Evolutionary conservation across 2,888 invertebrate species (phyloP), one percentile per base, ranked within the genome.

Genomic region (Plagiodera versicolora): DNA sequence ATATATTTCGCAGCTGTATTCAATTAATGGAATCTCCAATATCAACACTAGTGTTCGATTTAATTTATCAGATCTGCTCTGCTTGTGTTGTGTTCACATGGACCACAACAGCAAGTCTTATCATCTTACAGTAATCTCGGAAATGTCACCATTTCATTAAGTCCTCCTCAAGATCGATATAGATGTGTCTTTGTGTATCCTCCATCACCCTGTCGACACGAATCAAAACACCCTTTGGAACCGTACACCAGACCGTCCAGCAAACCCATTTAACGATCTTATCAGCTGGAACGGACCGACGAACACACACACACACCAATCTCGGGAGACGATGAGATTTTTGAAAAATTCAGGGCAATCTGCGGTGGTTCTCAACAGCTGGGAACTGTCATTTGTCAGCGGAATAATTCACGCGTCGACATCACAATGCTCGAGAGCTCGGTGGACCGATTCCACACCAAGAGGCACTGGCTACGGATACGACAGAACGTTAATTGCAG

Each of bases 281-380:
- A 62, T 62, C 62, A 51, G 62, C 58, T 62, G 51, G 52, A 62
- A 48, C 62, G 56, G 50, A 51, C 45, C 49, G 11, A 32, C 32
- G 1, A 6, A 32, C 32, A 10, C 9, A 11, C 8, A 32, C 32
- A 32, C 32, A 32, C 10, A 32, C 32, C 32, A 32, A 32, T 32
- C 32, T 32, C 11, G 9, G 32, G 9, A 35, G 52, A 39, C 39
- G 52, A n/a, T 39, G 39, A 53, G 20, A 39, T 56, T 58, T 56
- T 52, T 67, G 66, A 68, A 67, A 65, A 66, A 68, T 66, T 63
- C 60, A 66, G 61, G 61, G 63, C 71, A 68, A 69, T 70, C 68
- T 67, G 50, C 48, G 65, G 66, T 66, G 63, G 66, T 70, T 71
- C 71, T 70, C 60, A 66, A 66, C 67, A 71, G 68, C 70, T 68